These are phyloP conservation scores for Actinemys pallida DNA, from an alignment of 2,113 vertebrate genomes.

Conservation along the genomic window DNA sequence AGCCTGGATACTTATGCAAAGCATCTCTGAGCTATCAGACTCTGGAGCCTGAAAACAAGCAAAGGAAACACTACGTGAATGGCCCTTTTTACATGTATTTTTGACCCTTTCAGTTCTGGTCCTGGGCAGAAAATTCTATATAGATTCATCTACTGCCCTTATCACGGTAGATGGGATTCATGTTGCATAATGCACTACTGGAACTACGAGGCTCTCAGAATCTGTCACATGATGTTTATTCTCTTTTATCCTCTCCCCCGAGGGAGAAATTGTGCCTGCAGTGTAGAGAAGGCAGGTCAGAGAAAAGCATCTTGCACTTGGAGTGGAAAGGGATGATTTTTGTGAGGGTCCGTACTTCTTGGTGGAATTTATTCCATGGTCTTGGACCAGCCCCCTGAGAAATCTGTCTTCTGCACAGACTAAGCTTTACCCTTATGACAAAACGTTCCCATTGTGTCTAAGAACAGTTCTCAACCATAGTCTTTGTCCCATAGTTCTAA, in stretches of 20 bases:
- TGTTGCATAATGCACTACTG: no score
- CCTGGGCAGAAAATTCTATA: neutral
- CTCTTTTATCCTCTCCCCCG: neutral
- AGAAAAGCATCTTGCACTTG: neutral
- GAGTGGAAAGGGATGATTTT: neutral
- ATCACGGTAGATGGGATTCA: neutral
- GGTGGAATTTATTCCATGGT: neutral
- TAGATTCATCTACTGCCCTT: neutral
- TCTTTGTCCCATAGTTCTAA: neutral
- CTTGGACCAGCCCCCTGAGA: neutral
- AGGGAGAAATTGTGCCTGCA: neutral
- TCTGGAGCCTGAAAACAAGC: neutral
- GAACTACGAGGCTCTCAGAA: no score
- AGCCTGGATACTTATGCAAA: neutral
- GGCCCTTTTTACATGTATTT: neutral
- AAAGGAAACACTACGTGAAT: neutral
- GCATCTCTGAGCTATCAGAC: neutral
- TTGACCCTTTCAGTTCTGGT: neutral
- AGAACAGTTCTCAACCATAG: neutral
- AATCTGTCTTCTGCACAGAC: neutral
- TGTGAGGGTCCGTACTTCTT: neutral
- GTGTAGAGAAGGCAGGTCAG: neutral
- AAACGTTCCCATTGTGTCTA: neutral
- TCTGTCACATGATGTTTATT: neutral
- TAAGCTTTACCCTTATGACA: neutral